Evolutionary conservation across 1,140 invertebrate genomes (phyloP).

Genomic region (Pogonognathellus flavescens): DNA sequence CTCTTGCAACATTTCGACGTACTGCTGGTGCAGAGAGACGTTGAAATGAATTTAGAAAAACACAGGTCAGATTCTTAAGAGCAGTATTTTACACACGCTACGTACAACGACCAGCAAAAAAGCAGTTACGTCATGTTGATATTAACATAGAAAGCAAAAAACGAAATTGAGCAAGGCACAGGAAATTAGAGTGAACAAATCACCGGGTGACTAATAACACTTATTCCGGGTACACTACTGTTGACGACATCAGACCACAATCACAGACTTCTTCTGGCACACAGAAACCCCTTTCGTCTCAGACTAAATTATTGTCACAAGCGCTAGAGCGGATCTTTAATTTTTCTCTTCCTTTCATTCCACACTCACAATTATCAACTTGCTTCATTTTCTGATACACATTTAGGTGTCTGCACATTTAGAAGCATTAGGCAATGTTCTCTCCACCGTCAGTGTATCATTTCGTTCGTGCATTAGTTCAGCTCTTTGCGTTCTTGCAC

Average conservation of each 20-base stretch:
- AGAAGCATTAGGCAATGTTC: no score
- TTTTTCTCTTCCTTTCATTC: constrained; percentile 5
- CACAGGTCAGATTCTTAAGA: no score
- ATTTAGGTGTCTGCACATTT: no score
- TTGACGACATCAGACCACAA: constrained; percentile 13
- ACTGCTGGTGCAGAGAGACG: no score
- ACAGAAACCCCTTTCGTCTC: neutral
- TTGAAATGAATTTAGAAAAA: neutral
- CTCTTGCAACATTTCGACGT: no score
- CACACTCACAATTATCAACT: no score
- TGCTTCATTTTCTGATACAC: no score
- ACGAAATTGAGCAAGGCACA: neutral
- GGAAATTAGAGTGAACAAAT: constrained; percentile 36
- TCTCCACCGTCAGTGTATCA: no score
- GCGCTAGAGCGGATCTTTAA: constrained; percentile 18
- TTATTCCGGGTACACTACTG: constrained; percentile 28
- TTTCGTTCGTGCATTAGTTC: neutral
- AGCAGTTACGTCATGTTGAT: neutral
- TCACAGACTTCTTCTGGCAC: neutral
- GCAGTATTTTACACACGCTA: no score
- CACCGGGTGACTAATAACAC: constrained; percentile 23
- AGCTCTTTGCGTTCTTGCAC: neutral
- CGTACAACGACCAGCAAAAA: no score
- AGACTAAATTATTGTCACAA: neutral
- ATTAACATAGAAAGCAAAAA: neutral